Base-by-base conservation (phyloP, 1,140 invertebrate species). In the Temnothorax longispinosus region DNA sequence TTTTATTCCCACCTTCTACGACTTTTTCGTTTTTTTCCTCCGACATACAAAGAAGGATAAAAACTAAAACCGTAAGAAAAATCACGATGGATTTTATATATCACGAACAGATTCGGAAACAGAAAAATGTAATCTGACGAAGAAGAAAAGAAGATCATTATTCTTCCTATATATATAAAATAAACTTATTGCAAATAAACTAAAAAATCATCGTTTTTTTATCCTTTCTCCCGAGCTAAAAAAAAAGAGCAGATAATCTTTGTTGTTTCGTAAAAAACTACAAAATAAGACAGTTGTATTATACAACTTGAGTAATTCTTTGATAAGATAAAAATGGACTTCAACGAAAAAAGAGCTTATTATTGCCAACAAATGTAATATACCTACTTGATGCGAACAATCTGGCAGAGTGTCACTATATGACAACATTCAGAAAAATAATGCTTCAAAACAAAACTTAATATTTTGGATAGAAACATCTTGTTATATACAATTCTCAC, bases 1-100 rank as follows among this genome's bases (percentile, higher is more conserved):
- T n/a, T 60, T 84, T 32, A 75, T 84, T 75, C 75, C 69, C 41
- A 47, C 38, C 35, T 50, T 47, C 69, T 38, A 21, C 13, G n/a
- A 3, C 18, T 72, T 65, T 15, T 52, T 80, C 27, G 7, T n/a
- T 75, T 60, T 60, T 5, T 74, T n/a, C 1, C 10, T 13, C 7
- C 3, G 6, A 27, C 2, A 2, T 41, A 58, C 13, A 35, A 72
- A 82, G 15, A 35, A 11, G 11, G 4, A 47, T 72, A 27, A 56
- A 82, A 82, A 58, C 10, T 21, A 41, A 72, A 13, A 52, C 5
- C 15, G 13, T 13, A 41, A 44, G 54, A 58, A 82, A 74, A 38
- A 56, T 54, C 35, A 44, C 15, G 21, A 47, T 3, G 3, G 11
- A 4, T 44, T 56, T 72, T 35, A 38, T 13, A 21, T 6, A 27